These are phyloP conservation scores for Sebastes steindachneri DNA, from an alignment of 2,797 vertebrate species.

Conservation along the genomic window DNA sequence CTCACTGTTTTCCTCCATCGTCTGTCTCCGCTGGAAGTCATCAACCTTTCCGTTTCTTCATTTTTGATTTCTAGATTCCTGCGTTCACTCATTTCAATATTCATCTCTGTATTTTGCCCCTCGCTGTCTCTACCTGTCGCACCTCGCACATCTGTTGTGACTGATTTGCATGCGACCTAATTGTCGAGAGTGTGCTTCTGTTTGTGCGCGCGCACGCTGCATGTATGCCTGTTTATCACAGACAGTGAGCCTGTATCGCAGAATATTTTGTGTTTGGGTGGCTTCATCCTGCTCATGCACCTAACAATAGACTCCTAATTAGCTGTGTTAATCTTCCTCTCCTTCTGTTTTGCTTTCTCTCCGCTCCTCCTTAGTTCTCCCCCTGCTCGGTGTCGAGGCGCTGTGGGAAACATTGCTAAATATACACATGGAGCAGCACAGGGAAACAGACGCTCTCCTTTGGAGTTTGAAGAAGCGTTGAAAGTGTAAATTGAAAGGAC, in stretches of 20 bases:
- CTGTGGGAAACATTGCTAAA: conserved; percentile 81
- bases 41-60: conserved; percentile 35
- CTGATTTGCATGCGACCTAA: conserved; percentile 71
- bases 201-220: conserved; percentile 16
- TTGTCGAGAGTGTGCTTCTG: conserved; percentile 41
- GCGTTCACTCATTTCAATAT: not conserved
- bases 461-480: conserved; percentile 55
- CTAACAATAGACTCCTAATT: conserved; percentile 84
- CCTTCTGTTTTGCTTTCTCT: conserved; percentile 70
- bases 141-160: conserved; percentile 37
- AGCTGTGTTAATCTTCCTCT: conserved; percentile 79
- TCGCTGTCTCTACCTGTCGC: conserved; percentile 44
- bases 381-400: conserved; percentile 55
- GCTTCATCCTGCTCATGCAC: conserved; percentile 60
- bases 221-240: conserved; percentile 23
- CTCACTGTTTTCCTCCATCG: conserved; percentile 36
- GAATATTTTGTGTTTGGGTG: conserved; percentile 65
- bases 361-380: conserved; percentile 62
- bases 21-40: conserved; percentile 30
- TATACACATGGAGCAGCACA: conserved; percentile 71
- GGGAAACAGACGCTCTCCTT: conserved; percentile 65
- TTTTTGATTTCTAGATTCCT: conserved; percentile 34
- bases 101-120: not conserved
- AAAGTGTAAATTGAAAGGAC: conserved; percentile 66
- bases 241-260: conserved; percentile 54